Evolutionary conservation across 2,113 vertebrate genomes (phyloP), one percentile per base, ranked within the genome.

Genomic region (Elaphurus davidianus): DNA sequence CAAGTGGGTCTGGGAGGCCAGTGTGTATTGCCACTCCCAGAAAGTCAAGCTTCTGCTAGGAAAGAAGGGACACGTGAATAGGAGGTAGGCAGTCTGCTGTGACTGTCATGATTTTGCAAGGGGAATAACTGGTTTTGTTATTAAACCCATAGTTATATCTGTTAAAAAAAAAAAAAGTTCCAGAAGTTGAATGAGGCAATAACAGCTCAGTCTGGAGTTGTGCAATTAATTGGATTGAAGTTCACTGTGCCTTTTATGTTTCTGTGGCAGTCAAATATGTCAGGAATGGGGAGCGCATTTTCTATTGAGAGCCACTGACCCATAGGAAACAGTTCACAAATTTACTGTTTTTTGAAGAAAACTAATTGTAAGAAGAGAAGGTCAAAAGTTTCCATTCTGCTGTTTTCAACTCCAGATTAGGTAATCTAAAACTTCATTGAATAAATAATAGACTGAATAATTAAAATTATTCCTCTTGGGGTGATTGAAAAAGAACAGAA

Each of bases 351-450:
- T 92, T 90, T 60, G 33, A 92, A 90, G 60, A 85, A 93, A 87
- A 92, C 27, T 55, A 93, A 87, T 54, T 76, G 10, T 91, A 81
- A 90, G 30, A 91, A 92, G 87, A 93, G 45, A 90, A 87, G 11
- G 47, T 96, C 82, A 45, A 52, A 97, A 96, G 71, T 95, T 97
- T 93, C 57, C 57, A 21, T 59, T 92, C 79, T 89, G 28, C 47
- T 94, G 25, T 93, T 97, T 93, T 86, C 36, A 45, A 3, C 33
- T 21, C 64, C 84, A 59, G n/a, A 71, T 87, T 97, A 60, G 47
- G 52, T 91, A 55, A 95, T 76, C 27, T 84, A 93, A 98, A 95
- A 94, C 36, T 78, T 94, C 17, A n/a, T 30, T 83, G 40, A 94
- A 81, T 86, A 93, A 95, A 59, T 90, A 81, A 79, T 87, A 83